Evolutionary conservation across 2,797 vertebrate genomes (phyloP), one percentile per base, ranked within the genome.

Genomic region (Pteropus rufus): DNA sequence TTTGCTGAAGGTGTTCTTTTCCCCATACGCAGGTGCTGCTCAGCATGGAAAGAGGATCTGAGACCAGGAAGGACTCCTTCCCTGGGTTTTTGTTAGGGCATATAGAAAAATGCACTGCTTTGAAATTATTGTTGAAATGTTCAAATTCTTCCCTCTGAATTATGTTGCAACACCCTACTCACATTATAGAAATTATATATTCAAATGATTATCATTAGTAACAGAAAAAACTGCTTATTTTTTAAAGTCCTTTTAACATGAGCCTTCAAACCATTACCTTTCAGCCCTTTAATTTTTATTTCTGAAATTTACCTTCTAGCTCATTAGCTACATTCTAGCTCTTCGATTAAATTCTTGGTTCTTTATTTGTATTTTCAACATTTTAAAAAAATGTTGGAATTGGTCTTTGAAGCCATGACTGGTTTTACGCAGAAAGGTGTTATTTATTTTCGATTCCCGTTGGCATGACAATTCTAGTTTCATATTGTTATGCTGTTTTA

Each of bases 121-220:
- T 62, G 75, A 95, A 83, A 46, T 72, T 44, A 18, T 64, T 16
- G 1, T 41, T 49, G 64, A 79, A 31, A 89, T 69, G n/a, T n/a
- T 83, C 75, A 80, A 84, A 96, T 93, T 87, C 46, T 67, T 77
- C 52, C 52, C 54, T 87, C 75, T 77, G 82, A 91, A 76, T 89
- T 64, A 64, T 18, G 39, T 44, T 72, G 3, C 56, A 52, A 70
- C 26, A 64, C 16, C 15, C 23, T 69, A 26, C 29, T 11, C 70
- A 75, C 49, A 64, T 87, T 72, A 76, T 41, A n/a, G 29, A 92
- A 91, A 91, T 81, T 62, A 39, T 67, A 36, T 62, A 39, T 56
- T 72, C 82, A 88, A 46, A 82, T 2, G 10, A 79, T 94, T 69
- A 39, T 44, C 52, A 77, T 89, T 89, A 96, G 64, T 65, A 86